Conservation (phyloP, 2,797 vertebrate species). For the Menidia menidia region DNA sequence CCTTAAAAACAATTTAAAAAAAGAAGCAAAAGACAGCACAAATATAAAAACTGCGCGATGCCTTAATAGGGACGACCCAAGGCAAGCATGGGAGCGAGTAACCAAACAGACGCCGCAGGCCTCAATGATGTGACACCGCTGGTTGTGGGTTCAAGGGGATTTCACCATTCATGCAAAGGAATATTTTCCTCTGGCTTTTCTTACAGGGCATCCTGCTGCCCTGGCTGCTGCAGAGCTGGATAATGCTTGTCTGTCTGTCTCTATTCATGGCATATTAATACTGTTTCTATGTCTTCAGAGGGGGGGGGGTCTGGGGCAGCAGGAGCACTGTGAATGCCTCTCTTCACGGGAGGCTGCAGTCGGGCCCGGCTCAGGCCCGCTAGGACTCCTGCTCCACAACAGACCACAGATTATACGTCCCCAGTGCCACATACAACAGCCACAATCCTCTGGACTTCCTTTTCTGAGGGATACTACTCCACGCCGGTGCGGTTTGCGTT, state of each 20-base stretch:
- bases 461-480: slow-evolving; percentile 75
- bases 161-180: slow-evolving; percentile 54
- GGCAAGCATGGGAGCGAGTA: slow-evolving; percentile 24
- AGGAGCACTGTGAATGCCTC: slow-evolving; percentile 80
- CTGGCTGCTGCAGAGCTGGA: slow-evolving; percentile 57
- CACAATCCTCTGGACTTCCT: slow-evolving; percentile 81
- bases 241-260: slow-evolving; percentile 79
- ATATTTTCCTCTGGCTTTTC: slow-evolving; percentile 63
- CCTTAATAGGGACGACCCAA: neutral
- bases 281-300: slow-evolving; percentile 73
- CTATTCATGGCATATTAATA: slow-evolving; percentile 84
- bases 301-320: slow-evolving; percentile 48
- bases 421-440: slow-evolving; percentile 78
- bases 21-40: neutral
- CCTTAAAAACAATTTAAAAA: neutral
- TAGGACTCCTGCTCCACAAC: slow-evolving; percentile 68
- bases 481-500: slow-evolving; percentile 71
- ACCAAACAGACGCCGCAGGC: slow-evolving; percentile 31
- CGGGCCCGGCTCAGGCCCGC: slow-evolving; percentile 60
- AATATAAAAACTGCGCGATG: neutral
- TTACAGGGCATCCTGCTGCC: slow-evolving; percentile 60
- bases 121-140: slow-evolving; percentile 48
- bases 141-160: slow-evolving; percentile 36
- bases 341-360: slow-evolving; percentile 74
- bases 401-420: slow-evolving; percentile 81